Base-by-base conservation (phyloP, 1,140 invertebrate species). In the Cherax quadricarinatus region DNA sequence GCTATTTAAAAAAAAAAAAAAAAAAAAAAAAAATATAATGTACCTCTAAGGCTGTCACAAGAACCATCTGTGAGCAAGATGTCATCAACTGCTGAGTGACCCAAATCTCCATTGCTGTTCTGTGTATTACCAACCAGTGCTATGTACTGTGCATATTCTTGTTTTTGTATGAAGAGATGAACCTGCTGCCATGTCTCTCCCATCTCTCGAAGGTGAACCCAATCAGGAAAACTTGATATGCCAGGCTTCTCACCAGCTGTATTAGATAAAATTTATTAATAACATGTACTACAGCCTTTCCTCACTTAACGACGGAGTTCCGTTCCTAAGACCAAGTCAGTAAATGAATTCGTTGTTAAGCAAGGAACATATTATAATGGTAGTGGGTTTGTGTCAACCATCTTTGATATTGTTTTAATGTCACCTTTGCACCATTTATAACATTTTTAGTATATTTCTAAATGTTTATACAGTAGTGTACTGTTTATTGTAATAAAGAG, bases 61-160 rank as follows among this genome's bases (percentile, higher is more conserved):
- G 89, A 86, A 6, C 89, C 89, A 24, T 84, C 83, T 48, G 84
- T 91, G 30, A 87, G 78, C 14, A 86, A 80, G 24, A 91, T 62
- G 82, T 91, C 89, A 91, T 91, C 89, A 82, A 91, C 85, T 12
- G 89, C 89, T n/a, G 84, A 51, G 83, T 91, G 89, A 12, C 89
- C 89, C 4, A 49, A 18, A 18, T 86, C 83, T 9, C 18, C 60
- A 30, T 41, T 79, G 12, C 5, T 86, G n/a, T 49, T 4, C 9
- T 66, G 48, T 14, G 84, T 80, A 12, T 79, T 49, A 21, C 53
- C 83, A 7, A 30, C 48, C 6, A 91, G 30, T 1, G 79, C 41
- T 3, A 91, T 75, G 16, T 81, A 30, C 30, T 86, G 84, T 6
- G n/a, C 7, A 80, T 62, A 86, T 7, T 80, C 30, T 75, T 80